Conservation (phyloP, 2,888 invertebrate species). For the Microplitis deprimator region DNA sequence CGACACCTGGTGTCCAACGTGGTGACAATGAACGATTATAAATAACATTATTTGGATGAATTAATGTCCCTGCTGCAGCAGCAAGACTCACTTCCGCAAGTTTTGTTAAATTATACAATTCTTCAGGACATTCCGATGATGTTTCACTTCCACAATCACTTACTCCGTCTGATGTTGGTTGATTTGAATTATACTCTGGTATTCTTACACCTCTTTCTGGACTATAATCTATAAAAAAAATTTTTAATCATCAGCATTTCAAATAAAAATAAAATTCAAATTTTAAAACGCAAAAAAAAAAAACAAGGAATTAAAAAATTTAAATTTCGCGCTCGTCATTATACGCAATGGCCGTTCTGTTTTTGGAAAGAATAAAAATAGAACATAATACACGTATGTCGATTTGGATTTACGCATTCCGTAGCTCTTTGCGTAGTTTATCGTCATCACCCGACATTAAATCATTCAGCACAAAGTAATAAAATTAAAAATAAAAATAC, state of each 20-base stretch:
- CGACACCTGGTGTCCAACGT: slow-evolving; percentile 36
- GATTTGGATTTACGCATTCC: slow-evolving; percentile 58
- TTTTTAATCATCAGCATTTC: not conserved
- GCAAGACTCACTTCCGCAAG: slow-evolving; percentile 82
- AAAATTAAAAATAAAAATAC: slow-evolving; percentile 32
- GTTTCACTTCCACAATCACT: slow-evolving; percentile 70
- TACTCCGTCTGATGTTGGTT: slow-evolving; percentile 68
- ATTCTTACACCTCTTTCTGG: slow-evolving; percentile 62
- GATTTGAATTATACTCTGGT: slow-evolving; percentile 64
- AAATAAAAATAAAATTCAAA: slow-evolving; percentile 12
- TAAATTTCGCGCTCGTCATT: slow-evolving; percentile 1
- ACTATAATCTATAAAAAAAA: slow-evolving; percentile 60
- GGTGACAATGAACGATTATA: slow-evolving; percentile 61
- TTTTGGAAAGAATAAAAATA: slow-evolving; percentile 68
- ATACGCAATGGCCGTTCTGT: slow-evolving; percentile 50
- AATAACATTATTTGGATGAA: slow-evolving; percentile 67
- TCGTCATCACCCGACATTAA: slow-evolving; percentile 30
- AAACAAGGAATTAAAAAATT: too few species aligned
- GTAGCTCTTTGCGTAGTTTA: slow-evolving; percentile 55
- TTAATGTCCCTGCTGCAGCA: slow-evolving; percentile 76
- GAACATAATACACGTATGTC: slow-evolving; percentile 54
- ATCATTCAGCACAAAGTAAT: slow-evolving; percentile 26
- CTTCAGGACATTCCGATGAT: slow-evolving; percentile 74
- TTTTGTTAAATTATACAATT: slow-evolving; percentile 83
- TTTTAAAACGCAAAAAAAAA: not conserved